Evolutionary conservation across 1,140 invertebrate genomes (phyloP), one percentile per base, ranked within the genome.

Genomic region (Lycorma delicatula): DNA sequence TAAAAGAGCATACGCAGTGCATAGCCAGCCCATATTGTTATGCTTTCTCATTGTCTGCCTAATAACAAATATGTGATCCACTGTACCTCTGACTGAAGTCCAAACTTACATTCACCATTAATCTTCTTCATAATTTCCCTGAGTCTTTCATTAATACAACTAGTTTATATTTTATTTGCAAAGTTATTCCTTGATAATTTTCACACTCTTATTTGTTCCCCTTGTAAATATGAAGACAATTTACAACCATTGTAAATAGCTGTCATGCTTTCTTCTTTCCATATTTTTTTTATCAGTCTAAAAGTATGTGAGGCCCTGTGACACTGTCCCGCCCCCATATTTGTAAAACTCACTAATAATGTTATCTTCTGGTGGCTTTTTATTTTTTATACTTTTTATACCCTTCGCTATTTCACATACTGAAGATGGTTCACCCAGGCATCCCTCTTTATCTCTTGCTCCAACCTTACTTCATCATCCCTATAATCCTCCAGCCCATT

Each of bases 181-280:
- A 50, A 12, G 56, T 51, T 25, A 58, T 51, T n/a, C 56, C 56
- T 41, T 48, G 34, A 38, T 58, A 58, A 46, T 52, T 58, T 46
- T 58, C 22, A 25, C 52, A 54, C 16, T 36, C 34, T 9, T n/a
- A 20, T 27, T 51, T 51, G 25, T 51, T 26, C 22, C 20, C 27
- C 27, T 29, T 51, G 22, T 7, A 27, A 51, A 26, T 25, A 25
- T 29, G 26, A n/a, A 27, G n/a, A 29, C 22, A 51, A 25, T 16
- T 25, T 26, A 26, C 49, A 7, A 1, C 22, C 27, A 16, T 29
- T 27, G 20, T 16, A 28, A 25, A 16, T 29, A 25, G n/a, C 27
- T 16, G 49, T 11, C 22, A 27, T 27, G n/a, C 25, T 26, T 51
- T n/a, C 49, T 9, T n/a, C 36, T 38, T 18, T 38, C 36, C 36